A percentile compares a stretch with the other conserved stretches of the same genome.
Evolutionary conservation across 2,113 vertebrate species (phyloP).

Genomic region (Hucho hucho): DNA sequence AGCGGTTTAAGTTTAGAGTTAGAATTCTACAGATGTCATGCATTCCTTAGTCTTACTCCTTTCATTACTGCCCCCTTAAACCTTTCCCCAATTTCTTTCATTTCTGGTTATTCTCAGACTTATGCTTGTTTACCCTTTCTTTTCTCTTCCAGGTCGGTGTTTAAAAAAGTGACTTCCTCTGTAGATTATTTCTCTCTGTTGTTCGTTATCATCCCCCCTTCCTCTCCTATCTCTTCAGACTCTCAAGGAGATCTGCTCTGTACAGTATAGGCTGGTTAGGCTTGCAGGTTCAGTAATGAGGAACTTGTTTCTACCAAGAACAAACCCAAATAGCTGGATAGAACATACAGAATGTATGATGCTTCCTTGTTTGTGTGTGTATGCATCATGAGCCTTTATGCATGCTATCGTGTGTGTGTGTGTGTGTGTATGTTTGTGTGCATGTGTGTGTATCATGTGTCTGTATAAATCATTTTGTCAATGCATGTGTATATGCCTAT

Average conservation of each 20-base stretch:
- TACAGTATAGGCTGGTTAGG: not conserved
- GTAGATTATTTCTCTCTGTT: not conserved
- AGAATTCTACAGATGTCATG: too few species aligned
- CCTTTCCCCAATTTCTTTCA: not conserved
- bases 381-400: not conserved
- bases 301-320: too few species aligned
- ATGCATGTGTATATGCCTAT: not conserved
- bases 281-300: not conserved
- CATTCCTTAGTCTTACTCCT: too few species aligned
- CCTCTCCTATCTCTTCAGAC: constrained; percentile 1
- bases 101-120: constrained; percentile 46
- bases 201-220: constrained; percentile 9
- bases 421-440: constrained; percentile 5
- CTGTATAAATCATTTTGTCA: not conserved
- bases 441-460: constrained; percentile 1
- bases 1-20: too few species aligned
- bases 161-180: not conserved
- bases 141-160: constrained; percentile 19
- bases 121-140: constrained; percentile 1
- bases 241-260: not conserved
- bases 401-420: constrained; percentile 14
- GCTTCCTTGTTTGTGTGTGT: constrained; percentile 7
- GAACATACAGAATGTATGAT: not conserved
- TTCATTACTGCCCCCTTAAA: too few species aligned
- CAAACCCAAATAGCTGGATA: too few species aligned